These are phyloP conservation scores for Anodontia alba DNA, from an alignment of 2,888 invertebrate species.

Conservation along the genomic window DNA sequence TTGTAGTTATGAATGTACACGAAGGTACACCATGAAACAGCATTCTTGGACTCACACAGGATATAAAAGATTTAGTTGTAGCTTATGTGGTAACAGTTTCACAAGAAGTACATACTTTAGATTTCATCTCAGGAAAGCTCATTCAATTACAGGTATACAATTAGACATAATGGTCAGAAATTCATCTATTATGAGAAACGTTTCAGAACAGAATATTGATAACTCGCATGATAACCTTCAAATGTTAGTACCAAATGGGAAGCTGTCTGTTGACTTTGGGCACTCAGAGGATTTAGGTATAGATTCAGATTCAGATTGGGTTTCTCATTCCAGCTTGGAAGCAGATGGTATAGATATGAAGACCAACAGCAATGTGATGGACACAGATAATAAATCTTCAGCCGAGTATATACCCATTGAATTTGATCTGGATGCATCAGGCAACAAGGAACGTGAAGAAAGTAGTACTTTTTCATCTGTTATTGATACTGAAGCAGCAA, in stretches of 20 bases:
- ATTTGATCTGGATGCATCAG: neutral
- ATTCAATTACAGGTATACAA: neutral
- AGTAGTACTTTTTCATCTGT: neutral
- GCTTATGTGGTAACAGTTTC: constrained; percentile 12
- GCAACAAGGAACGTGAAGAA: neutral
- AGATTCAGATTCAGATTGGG: too few species aligned
- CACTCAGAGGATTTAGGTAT: too few species aligned
- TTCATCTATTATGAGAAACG: neutral
- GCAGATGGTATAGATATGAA: too few species aligned
- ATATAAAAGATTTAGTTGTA: neutral
- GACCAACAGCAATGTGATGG: too few species aligned
- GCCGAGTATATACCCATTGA: too few species aligned
- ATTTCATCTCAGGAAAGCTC: constrained; percentile 9
- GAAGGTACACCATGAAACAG: constrained; percentile 7
- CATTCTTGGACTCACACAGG: constrained; percentile 12
- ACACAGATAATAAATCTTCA: too few species aligned
- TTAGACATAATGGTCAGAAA: neutral
- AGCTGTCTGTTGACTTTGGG: neutral
- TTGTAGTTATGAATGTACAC: constrained; percentile 10
- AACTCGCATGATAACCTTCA: neutral
- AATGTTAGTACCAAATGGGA: neutral
- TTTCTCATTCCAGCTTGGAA: too few species aligned
- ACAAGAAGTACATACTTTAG: constrained; percentile 2
- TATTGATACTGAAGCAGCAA: neutral
- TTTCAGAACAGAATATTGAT: neutral